Base-by-base conservation (phyloP, 1,140 invertebrate species). In the Cheumatopsyche charites region DNA sequence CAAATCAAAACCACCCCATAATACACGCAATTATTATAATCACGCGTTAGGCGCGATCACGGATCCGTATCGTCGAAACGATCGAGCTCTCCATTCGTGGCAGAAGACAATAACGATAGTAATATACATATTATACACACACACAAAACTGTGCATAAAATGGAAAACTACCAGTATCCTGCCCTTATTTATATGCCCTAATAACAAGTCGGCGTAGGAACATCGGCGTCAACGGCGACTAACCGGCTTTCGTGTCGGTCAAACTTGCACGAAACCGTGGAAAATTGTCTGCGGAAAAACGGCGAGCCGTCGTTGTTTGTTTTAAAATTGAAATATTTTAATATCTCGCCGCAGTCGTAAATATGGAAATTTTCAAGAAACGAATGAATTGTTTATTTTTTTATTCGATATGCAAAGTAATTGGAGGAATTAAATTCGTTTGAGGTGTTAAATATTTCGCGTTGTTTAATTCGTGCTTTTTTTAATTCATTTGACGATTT, bases 41-140 rank as follows among this genome's bases (percentile, higher is more conserved):
- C 65, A 62, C 49, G 58, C 36, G 69, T 73, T 55, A 25, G 25
- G 19, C 36, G 45, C 45, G 63, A 66, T 63, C n/a, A 21, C 23
- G 42, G 63, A 36, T n/a, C 43, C 23, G 43, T 47, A 66, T 66
- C 42, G 42, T n/a, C 36, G 17, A 41, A 62, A 41, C 23, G 21
- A 29, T 61, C 47, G 65, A n/a, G 63, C 47, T 43, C 36, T 41
- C 25, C 55, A 36, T 67, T 62, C 72, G 69, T 73, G 72, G 69
- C 72, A 62, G 62, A 65, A 69, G 61, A 73, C 72, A 70, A 67
- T 73, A 58, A 70, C 61, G 72, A 73, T 73, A 70, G 26, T 63
- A 21, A 72, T 72, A 36, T 19, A 36, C 15, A 21, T 19, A 52
- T 17, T n/a, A 26, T 11, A 58, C 23, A 58, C 23, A 7, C 21